Conservation (phyloP, 2,113 vertebrate genomes). For the Chrysemys picta region DNA sequence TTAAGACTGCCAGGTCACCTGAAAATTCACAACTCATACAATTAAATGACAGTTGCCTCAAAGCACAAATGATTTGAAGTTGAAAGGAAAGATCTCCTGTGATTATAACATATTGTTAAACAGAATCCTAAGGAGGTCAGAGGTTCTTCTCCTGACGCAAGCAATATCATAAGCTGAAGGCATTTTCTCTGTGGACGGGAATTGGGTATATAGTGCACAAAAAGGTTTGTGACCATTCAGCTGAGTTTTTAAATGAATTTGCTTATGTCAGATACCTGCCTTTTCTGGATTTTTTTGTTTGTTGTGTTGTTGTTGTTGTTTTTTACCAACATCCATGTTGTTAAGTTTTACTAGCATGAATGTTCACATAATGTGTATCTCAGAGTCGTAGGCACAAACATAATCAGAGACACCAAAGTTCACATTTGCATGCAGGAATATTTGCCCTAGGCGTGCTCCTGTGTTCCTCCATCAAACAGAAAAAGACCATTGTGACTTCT, state of each 20-base stretch:
- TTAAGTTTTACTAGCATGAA: background rate
- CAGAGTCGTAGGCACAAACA: background rate
- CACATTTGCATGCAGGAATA: background rate
- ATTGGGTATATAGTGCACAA: background rate
- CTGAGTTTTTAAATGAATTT: background rate
- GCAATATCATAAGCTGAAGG: background rate
- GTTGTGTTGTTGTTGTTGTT: no score
- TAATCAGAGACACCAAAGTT: background rate
- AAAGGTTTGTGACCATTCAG: background rate
- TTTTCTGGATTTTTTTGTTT: background rate
- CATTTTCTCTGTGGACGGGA: background rate
- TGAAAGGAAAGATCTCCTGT: background rate
- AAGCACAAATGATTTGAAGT: background rate
- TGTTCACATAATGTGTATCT: background rate
- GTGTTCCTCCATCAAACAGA: background rate
- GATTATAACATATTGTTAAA: background rate
- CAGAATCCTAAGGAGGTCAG: background rate
- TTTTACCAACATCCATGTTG: background rate
- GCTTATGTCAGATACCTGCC: background rate
- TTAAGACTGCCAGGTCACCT: background rate
- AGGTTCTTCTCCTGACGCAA: background rate
- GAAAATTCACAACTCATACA: background rate
- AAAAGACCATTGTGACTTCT: background rate
- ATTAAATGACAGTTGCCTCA: background rate
- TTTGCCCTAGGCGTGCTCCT: background rate